Evolutionary conservation across 2,888 invertebrate species (phyloP).

Genomic region (Drosophila rubida): DNA sequence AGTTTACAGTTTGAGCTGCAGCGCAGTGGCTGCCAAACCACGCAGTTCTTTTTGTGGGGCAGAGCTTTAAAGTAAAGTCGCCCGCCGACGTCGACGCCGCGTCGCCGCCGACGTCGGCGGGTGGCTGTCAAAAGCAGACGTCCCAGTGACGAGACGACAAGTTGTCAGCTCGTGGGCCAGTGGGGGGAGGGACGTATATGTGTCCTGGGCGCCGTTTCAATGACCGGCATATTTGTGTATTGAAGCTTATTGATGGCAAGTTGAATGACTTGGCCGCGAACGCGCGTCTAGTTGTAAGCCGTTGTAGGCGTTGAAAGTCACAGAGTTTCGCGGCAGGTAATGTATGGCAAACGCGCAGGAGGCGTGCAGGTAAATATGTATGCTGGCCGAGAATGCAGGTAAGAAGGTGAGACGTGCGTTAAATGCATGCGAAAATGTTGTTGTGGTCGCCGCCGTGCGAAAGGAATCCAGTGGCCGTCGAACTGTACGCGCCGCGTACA

Average conservation of each 20-base stretch:
- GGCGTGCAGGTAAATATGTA: constrained; percentile 49
- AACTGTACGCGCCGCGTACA: constrained; percentile 58
- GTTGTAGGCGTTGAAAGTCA: constrained; percentile 69
- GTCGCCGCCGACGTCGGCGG: constrained; percentile 20
- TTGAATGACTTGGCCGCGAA: constrained; percentile 46
- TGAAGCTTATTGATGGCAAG: constrained; percentile 40
- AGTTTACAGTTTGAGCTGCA: constrained; percentile 1
- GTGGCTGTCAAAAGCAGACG: constrained; percentile 66
- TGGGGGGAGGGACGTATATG: background rate
- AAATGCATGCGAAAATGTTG: constrained; percentile 22
- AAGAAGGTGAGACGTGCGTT: constrained; percentile 20
- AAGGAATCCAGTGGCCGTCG: constrained; percentile 33
- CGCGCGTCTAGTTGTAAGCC: constrained; percentile 50
- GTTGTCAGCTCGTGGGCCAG: constrained; percentile 23
- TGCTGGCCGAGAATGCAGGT: too few species aligned
- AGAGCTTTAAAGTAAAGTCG: constrained; percentile 55
- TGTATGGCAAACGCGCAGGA: constrained; percentile 12
- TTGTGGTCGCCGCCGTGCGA: background rate
- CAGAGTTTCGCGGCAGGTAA: constrained; percentile 53
- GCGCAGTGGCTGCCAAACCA: constrained; percentile 27
- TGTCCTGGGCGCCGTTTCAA: constrained; percentile 37
- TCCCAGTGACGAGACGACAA: constrained; percentile 56
- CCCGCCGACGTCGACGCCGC: constrained; percentile 32
- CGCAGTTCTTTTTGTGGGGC: constrained; percentile 9
- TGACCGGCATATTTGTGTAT: constrained; percentile 68